Conservation (phyloP, 2,888 invertebrate genomes). For the Dinocampus coccinellae region DNA sequence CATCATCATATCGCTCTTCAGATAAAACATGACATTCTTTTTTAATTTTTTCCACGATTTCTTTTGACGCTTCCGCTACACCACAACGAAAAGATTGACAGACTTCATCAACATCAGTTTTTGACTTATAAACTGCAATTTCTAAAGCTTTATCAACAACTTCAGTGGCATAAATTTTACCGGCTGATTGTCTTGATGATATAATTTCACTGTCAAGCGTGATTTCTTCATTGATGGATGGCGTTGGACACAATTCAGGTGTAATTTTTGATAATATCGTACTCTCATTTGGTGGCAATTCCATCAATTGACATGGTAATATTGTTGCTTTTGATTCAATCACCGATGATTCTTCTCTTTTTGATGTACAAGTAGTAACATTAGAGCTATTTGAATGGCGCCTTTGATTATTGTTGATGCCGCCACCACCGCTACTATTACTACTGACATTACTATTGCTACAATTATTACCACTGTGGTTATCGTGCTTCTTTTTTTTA, state of each 20-base stretch:
- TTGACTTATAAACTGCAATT: slow-evolving; percentile 66
- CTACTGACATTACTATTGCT: slow-evolving; percentile 21
- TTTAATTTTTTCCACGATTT: slow-evolving; percentile 60
- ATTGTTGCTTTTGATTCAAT: neutral
- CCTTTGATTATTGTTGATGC: slow-evolving; percentile 29
- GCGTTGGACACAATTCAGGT: slow-evolving; percentile 1
- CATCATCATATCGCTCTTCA: slow-evolving; percentile 52
- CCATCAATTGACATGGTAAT: neutral
- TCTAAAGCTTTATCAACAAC: slow-evolving; percentile 67
- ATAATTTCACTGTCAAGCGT: slow-evolving; percentile 50
- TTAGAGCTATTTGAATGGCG: slow-evolving; percentile 25
- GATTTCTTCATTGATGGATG: neutral
- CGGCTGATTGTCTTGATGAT: slow-evolving; percentile 55
- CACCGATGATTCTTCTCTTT: slow-evolving; percentile 22
- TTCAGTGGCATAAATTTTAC: slow-evolving; percentile 63
- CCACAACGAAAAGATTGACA: slow-evolving; percentile 63
- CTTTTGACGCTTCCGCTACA: slow-evolving; percentile 63
- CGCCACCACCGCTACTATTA: slow-evolving; percentile 39
- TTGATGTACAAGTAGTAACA: slow-evolving; percentile 1
- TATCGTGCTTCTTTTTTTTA: slow-evolving; percentile 52
- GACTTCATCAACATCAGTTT: slow-evolving; percentile 66
- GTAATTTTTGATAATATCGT: neutral
- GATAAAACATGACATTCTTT: slow-evolving; percentile 61
- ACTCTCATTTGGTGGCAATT: neutral
- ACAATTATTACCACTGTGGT: slow-evolving; percentile 28